A percentile compares a stretch with the other conserved stretches of the same genome.
Evolutionary conservation across 2,888 invertebrate genomes (phyloP).

Genomic region (Erpobdella octoculata): DNA sequence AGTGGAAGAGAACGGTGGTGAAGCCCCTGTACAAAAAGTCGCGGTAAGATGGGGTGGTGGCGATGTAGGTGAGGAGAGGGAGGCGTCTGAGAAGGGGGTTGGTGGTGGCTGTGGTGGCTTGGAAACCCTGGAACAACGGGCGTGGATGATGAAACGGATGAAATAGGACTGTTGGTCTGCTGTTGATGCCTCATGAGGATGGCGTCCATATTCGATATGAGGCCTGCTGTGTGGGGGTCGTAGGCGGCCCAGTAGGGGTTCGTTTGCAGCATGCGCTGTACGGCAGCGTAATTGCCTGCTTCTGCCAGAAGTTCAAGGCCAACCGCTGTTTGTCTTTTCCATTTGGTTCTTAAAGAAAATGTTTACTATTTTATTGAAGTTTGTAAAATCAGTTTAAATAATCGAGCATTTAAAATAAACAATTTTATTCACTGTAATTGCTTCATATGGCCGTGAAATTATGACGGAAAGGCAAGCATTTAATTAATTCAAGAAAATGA

Average conservation of each 20-base stretch:
- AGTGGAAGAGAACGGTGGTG: slow-evolving; percentile 31
- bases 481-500: slow-evolving; percentile 1
- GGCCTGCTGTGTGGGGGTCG: slow-evolving; percentile 43
- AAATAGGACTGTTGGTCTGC: background rate
- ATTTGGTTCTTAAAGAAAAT: slow-evolving; percentile 74
- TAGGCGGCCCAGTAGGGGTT: slow-evolving; percentile 53
- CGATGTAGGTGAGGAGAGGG: background rate
- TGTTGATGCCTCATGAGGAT: slow-evolving; percentile 40
- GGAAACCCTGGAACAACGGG: slow-evolving; percentile 34
- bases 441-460: too few species aligned
- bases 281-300: slow-evolving; percentile 95
- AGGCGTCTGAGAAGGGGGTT: slow-evolving; percentile 35
- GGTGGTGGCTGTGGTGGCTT: slow-evolving; percentile 10
- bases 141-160: slow-evolving; percentile 31
- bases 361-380: background rate
- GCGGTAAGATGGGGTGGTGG: slow-evolving; percentile 42
- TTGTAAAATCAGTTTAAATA: too few species aligned
- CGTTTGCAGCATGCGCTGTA: slow-evolving; percentile 68
- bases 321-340: slow-evolving; percentile 97
- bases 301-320: slow-evolving; percentile 91
- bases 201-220: slow-evolving; percentile 41
- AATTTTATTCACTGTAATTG: too few species aligned
- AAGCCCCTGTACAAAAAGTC: slow-evolving; percentile 44
- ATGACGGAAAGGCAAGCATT: too few species aligned
- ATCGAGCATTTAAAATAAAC: too few species aligned